A percentile compares a stretch with the other conserved stretches of the same genome.
These are phyloP conservation scores for Acanthopleura granulata DNA, from an alignment of 2,888 invertebrate species.

Conservation along the genomic window DNA sequence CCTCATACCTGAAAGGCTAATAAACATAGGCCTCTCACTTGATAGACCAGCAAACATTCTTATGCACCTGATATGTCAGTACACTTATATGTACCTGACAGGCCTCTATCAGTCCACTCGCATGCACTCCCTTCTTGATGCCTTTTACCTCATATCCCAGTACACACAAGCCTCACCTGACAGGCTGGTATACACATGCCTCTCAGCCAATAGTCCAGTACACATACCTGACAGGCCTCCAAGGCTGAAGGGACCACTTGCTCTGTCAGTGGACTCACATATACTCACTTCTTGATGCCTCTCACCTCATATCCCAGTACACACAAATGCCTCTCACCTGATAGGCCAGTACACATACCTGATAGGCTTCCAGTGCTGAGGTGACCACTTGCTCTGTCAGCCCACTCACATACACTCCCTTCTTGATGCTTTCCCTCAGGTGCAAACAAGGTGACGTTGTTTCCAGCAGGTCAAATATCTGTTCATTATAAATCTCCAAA, in stretches of 20 bases:
- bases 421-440: slow-evolving; percentile 65
- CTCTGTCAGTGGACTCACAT: slow-evolving; percentile 63
- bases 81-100: slow-evolving; percentile 57
- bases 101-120: slow-evolving; percentile 64
- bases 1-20: too few relatives aligned
- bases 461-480: slow-evolving; percentile 68
- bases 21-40: too few relatives aligned
- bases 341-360: slow-evolving; percentile 40
- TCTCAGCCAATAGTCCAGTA: too few relatives aligned
- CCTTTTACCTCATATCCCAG: slow-evolving; percentile 39
- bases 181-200: too few relatives aligned
- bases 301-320: too few relatives aligned
- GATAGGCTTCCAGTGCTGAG: slow-evolving; percentile 61
- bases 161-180: too few relatives aligned
- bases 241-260: slow-evolving; percentile 51
- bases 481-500: slow-evolving; percentile 71
- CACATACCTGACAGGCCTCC: slow-evolving; percentile 62
- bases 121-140: slow-evolving; percentile 64
- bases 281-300: slow-evolving; percentile 63
- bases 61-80: too few relatives aligned
- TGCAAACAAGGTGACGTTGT: slow-evolving; percentile 52
- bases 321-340: too few relatives aligned
- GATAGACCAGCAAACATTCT: too few relatives aligned
- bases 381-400: slow-evolving; percentile 57
- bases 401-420: slow-evolving; percentile 65